These are phyloP conservation scores for Brachirus orientalis DNA, from an alignment of 2,113 vertebrate species.

Conservation along the genomic window DNA sequence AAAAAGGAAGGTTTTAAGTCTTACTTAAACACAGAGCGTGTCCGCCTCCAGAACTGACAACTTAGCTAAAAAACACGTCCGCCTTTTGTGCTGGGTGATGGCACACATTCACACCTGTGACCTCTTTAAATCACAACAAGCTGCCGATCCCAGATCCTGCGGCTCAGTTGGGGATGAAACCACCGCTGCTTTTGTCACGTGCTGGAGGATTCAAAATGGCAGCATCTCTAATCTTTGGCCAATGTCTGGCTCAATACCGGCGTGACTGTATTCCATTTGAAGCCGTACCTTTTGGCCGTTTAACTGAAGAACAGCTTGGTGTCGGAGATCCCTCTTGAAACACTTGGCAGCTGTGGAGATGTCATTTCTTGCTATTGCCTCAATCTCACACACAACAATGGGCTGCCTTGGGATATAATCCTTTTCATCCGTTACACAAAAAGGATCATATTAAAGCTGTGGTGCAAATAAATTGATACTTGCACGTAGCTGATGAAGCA, in stretches of 20 bases:
- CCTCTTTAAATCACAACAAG: background rate
- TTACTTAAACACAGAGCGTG: too few relatives aligned
- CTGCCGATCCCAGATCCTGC: background rate
- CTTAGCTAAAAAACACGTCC: too few relatives aligned
- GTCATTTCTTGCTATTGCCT: slow-evolving; percentile 63
- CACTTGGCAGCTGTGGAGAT: slow-evolving; percentile 38
- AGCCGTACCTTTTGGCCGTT: slow-evolving; percentile 41
- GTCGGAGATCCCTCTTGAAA: slow-evolving; percentile 37
- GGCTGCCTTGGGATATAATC: slow-evolving; percentile 63
- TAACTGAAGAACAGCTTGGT: slow-evolving; percentile 18
- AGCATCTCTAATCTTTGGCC: slow-evolving; percentile 15
- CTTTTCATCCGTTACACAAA: slow-evolving; percentile 52
- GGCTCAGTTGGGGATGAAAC: background rate
- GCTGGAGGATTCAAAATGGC: slow-evolving; percentile 3
- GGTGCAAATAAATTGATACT: slow-evolving; percentile 13
- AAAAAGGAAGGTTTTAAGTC: too few relatives aligned
- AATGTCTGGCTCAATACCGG: slow-evolving; percentile 9
- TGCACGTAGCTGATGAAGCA: too few relatives aligned
- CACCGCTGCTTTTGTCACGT: too few relatives aligned
- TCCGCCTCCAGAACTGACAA: too few relatives aligned
- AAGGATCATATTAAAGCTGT: slow-evolving; percentile 25
- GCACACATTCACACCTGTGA: background rate
- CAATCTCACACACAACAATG: slow-evolving; percentile 68
- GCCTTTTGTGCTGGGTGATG: too few relatives aligned
- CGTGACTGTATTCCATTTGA: slow-evolving; percentile 8